A percentile compares a stretch with the other conserved stretches of the same genome.
These are phyloP conservation scores for Conchocele bisecta DNA, from an alignment of 2,888 invertebrate species.

Conservation along the genomic window DNA sequence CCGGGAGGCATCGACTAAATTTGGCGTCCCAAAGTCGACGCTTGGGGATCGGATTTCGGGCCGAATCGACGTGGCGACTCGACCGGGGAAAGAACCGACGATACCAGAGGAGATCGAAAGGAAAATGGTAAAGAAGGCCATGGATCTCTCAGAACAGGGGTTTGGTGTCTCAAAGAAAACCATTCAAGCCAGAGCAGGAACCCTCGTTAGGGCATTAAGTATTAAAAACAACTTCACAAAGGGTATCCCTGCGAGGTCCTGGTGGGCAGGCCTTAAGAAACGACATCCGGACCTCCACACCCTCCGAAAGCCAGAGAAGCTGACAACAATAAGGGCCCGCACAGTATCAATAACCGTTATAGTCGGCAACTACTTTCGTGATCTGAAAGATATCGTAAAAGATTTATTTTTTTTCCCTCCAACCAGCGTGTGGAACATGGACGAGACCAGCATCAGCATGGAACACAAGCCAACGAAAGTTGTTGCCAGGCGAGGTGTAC, in stretches of 20 bases:
- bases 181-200: slow-evolving; percentile 1
- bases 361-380: too few relatives aligned
- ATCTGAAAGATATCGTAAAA: too few relatives aligned
- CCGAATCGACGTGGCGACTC: neutral
- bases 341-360: too few relatives aligned
- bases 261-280: slow-evolving; percentile 1
- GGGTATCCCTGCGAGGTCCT: neutral
- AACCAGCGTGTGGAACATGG: slow-evolving; percentile 27
- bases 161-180: slow-evolving; percentile 11
- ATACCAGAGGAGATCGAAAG: neutral
- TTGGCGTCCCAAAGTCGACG: neutral
- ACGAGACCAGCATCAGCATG: slow-evolving; percentile 26
- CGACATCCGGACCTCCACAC: slow-evolving; percentile 8
- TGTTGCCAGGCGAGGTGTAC: slow-evolving; percentile 5
- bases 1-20: neutral
- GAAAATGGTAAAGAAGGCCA: slow-evolving; percentile 2
- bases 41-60: slow-evolving; percentile 4
- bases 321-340: neutral
- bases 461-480: slow-evolving; percentile 39
- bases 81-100: neutral
- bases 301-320: slow-evolving; percentile 7
- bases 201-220: neutral
- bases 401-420: too few relatives aligned
- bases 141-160: neutral
- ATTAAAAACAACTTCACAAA: slow-evolving; percentile 9